Base-by-base conservation (phyloP, 1,140 invertebrate genomes). In the Cydia pomonella region DNA sequence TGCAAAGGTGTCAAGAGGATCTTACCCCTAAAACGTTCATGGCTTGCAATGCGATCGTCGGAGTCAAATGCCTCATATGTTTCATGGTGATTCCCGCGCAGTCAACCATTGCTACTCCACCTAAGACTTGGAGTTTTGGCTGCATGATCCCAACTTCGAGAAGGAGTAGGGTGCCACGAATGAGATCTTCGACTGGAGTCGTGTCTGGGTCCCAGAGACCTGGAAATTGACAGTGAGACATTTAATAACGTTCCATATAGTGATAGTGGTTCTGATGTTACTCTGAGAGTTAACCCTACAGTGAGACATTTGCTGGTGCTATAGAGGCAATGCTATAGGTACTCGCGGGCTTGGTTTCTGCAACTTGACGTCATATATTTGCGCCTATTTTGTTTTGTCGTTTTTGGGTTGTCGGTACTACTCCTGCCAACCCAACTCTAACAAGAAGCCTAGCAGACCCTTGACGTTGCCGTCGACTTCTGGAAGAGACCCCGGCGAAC, bases 61-160 rank as follows among this genome's bases (percentile, higher is more conserved):
- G 96, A 1, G 96, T 95, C 79, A 97, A 95, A 53, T 96, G 95
- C 59, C 95, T 94, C 21, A 96, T 94, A 38, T 97, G 96, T 73
- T 87, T 93, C 78, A 97, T 84, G 3, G 94, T 92, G 2, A 97
- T 88, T 13, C 95, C 96, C 59, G 95, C 93, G 86, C 96, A 95
- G 86, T 97, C 96, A 16, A 97, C 79, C 38, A 97, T 94, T 0
- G 96, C 94, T 10, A 94, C 94, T 3, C 93, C 93, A 3, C 90
- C 88, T 16, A 92, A 73, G 0, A 92, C 82, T 71, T 92, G 90
- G 0, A 92, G 83, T 72, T 89, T 89, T 0, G 90, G 90, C 80
- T 90, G 87, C 87, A 88, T 83, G 73, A 90, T 89, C 38, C 90
- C 88, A 0, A 89, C 80, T 75, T 92, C 88, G 33, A 90, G 74